Evolutionary conservation across 2,888 invertebrate genomes (phyloP), one percentile per base, ranked within the genome.

Genomic region (Melieria crassipennis): DNA sequence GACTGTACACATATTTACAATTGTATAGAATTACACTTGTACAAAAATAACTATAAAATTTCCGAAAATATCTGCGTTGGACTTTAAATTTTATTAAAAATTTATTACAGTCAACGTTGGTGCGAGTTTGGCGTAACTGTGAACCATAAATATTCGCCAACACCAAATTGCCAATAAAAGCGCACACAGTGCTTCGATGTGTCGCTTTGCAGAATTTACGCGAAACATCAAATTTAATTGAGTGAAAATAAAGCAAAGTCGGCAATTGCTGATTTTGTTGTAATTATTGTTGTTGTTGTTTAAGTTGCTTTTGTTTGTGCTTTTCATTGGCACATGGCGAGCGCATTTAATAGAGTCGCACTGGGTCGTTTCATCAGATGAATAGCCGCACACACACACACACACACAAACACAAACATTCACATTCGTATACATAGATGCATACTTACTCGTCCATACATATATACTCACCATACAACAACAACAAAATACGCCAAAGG

Each of bases 191-290:
- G 30, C 13, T 47, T 52, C 52, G 50, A 67, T 30, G 30, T 45
- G 60, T 60, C 60, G 16, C 48, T 45, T 56, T 66, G 57, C 61
- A 78, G 79, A 79, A 83, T 84, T 85, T 85, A 84, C 83, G 79
- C 78, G 78, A 79, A 81, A 80, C 80, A 79, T 84, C 80, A 82
- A 85, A 82, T 81, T 85, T 84, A 85, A 85, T 85, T 85, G 85
- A 83, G 82, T 84, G 84, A 83, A 84, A 84, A 82, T 83, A 82
- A 64, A 70, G 64, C 65, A 64, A 65, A 65, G 57, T 58, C 70
- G 64, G 52, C 64, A 64, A 65, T 58, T 58, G 69, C 55, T 64
- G 50, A 48, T 69, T 69, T 64, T 52, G n/a, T 16, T 42, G 48
- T 30, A 13, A 7, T 64, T 7, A 4, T 62, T 45, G 10, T 13